Evolutionary conservation across 1,140 invertebrate genomes (phyloP), one percentile per base, ranked within the genome.

Genomic region (Meloidogyne floridensis): DNA sequence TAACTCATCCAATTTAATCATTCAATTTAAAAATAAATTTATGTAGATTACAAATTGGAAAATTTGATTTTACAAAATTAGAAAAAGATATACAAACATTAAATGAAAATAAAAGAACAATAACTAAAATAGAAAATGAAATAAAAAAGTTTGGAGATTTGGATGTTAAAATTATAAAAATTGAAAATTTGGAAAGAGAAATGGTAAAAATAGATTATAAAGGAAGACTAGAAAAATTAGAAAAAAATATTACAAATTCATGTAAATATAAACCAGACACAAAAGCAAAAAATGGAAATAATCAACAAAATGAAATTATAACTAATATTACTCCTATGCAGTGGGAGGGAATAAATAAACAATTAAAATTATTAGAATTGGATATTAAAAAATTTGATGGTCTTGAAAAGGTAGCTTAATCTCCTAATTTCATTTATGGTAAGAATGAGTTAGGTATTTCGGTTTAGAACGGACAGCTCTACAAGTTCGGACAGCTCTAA

Each of bases 211-310:
- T n/a, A n/a, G 59, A 65, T n/a, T 65, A 65, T 65, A n/a, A n/a
- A 65, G n/a, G n/a, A 65, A 65, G 59, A 65, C 18, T 65, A n/a
- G 59, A 65, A 65, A 65, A 65, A 65, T 65, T 65, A 18, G 59
- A 65, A 65, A 65, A 65, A 65, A 65, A 65, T 65, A 65, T 65
- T n/a, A n/a, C n/a, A n/a, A 65, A 65, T 65, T 65, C 59, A n/a
- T 65, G 59, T 65, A 65, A 65, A 65, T 65, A 65, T 65, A 65
- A 65, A 65, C n/a, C 59, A 7, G 4, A n/a, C 4, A 65, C 3
- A 9, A 54, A 54, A 54, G 53, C 8, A 54, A 54, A 7, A 13
- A 65, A 65, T 65, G n/a, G n/a, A n/a, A 65, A 65, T 65, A 65
- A 65, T 65, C 15, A 65, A 3, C 5, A 65, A 47, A 47, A 47